Evolutionary conservation across 2,113 vertebrate genomes (phyloP).

Genomic region (Tricholaema leucomelas): DNA sequence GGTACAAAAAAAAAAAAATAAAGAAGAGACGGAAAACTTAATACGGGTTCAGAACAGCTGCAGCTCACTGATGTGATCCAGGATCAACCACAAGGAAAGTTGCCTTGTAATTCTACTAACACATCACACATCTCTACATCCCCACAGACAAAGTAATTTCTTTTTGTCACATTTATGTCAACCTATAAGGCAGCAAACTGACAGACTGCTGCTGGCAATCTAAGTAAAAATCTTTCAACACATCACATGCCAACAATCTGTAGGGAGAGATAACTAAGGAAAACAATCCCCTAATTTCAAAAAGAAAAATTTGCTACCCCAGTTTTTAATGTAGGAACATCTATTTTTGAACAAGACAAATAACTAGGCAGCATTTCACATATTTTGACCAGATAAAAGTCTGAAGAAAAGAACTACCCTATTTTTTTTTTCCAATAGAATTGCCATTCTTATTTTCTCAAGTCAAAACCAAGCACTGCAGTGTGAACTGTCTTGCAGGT

Average conservation of each 20-base stretch:
- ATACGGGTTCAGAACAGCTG: constrained; percentile 27
- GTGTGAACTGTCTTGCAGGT: constrained; percentile 1
- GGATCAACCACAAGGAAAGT: constrained; percentile 51
- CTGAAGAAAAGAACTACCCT: constrained; percentile 20
- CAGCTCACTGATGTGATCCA: constrained; percentile 29
- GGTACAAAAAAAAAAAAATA: constrained; percentile 52
- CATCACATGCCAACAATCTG: constrained; percentile 62
- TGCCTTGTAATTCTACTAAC: constrained; percentile 45
- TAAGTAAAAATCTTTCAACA: constrained; percentile 71
- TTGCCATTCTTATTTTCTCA: not conserved
- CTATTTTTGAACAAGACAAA: constrained; percentile 60
- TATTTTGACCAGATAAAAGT: constrained; percentile 13
- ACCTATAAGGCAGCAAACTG: constrained; percentile 57
- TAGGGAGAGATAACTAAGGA: constrained; percentile 67
- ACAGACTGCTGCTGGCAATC: constrained; percentile 33
- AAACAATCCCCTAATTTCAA: constrained; percentile 48
- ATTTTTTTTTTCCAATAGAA: constrained; percentile 35
- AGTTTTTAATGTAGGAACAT: constrained; percentile 65
- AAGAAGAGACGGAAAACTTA: not conserved
- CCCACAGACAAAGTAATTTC: constrained; percentile 49
- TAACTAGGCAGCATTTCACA: constrained; percentile 43
- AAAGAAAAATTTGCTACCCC: constrained; percentile 64
- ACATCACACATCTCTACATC: constrained; percentile 50
- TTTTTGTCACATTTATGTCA: constrained; percentile 59
- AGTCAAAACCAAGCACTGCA: constrained; percentile 27